phyloP scores from a whole-genome alignment of 2,113 vertebrate species.

The Pterocles orientalis region DNA sequence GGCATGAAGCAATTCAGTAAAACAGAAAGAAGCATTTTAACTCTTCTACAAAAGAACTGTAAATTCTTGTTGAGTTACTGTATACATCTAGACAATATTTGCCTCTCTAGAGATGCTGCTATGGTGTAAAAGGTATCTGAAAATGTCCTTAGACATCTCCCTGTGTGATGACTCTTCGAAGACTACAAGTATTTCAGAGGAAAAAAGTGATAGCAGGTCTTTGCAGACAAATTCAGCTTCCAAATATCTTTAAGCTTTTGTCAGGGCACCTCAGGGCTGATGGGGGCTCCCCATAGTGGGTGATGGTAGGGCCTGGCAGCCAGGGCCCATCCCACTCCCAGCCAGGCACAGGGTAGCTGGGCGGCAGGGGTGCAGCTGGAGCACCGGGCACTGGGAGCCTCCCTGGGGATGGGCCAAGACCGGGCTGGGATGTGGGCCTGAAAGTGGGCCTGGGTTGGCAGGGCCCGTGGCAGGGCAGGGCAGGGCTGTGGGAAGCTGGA shows the following conservation, averaged over 20 bases:
- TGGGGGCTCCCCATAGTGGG: rapidly evolving
- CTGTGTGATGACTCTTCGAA: neutral
- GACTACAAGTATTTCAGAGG: neutral
- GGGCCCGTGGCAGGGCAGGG: rapidly evolving
- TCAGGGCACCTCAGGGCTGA: neutral
- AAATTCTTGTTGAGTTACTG: neutral
- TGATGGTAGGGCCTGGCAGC: neutral
- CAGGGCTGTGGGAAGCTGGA: too few species aligned
- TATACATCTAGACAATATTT: neutral
- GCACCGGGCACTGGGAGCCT: rapidly evolving
- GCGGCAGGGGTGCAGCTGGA: rapidly evolving
- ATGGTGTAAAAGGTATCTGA: neutral
- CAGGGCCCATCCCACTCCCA: rapidly evolving
- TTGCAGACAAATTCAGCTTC: neutral
- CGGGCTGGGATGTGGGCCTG: rapidly evolving
- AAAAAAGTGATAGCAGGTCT: neutral
- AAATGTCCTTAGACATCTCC: neutral
- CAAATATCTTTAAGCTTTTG: neutral
- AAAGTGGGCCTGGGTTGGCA: rapidly evolving
- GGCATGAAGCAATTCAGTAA: neutral
- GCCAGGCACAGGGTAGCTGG: rapidly evolving
- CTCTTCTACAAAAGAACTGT: neutral
- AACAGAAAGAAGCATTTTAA: neutral
- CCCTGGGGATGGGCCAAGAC: neutral
- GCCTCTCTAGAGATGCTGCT: neutral